phyloP scores from a whole-genome alignment of 2,888 invertebrate species.

The Hydraecia micacea region DNA sequence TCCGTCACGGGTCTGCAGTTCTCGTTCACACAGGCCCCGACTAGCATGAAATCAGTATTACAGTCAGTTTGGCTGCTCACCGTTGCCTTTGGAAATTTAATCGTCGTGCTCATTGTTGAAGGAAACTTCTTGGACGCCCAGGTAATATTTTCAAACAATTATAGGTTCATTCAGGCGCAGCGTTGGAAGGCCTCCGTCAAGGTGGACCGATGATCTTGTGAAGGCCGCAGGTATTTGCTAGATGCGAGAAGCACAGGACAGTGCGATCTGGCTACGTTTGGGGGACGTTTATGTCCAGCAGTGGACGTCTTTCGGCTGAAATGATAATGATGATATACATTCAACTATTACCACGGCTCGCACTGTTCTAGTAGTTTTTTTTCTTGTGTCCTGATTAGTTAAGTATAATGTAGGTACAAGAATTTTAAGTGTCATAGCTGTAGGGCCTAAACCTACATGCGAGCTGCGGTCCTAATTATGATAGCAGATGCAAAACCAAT shows the following conservation, averaged over 20 bases:
- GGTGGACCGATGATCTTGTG: not conserved
- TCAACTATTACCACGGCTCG: not conserved
- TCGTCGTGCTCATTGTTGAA: slow-evolving; percentile 97
- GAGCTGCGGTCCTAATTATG: not conserved
- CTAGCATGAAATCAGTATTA: slow-evolving; percentile 98
- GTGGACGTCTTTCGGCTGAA: not conserved
- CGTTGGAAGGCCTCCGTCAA: not conserved
- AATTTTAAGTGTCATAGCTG: not conserved
- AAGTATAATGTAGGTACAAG: not conserved
- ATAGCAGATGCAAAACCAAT: not conserved
- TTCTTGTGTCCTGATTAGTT: not conserved
- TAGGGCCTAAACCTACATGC: not conserved
- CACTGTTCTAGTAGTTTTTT: not conserved
- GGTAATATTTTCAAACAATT: slow-evolving; percentile 84
- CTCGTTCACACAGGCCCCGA: slow-evolving; percentile 98
- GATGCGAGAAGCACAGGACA: not conserved
- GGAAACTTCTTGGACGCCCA: slow-evolving; percentile 93
- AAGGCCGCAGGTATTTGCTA: not conserved
- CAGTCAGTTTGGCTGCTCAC: slow-evolving; percentile 98
- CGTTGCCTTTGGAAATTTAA: slow-evolving; percentile 97
- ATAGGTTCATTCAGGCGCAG: not conserved
- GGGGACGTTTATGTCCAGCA: not conserved
- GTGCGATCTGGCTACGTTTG: not conserved
- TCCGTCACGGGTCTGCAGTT: slow-evolving; percentile 98
- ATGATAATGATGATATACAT: not conserved